Percentiles rank a stretch among this genome's conserved stretches.
phyloP scores from a whole-genome alignment of 2,797 vertebrate species.

The Zalophus californianus region DNA sequence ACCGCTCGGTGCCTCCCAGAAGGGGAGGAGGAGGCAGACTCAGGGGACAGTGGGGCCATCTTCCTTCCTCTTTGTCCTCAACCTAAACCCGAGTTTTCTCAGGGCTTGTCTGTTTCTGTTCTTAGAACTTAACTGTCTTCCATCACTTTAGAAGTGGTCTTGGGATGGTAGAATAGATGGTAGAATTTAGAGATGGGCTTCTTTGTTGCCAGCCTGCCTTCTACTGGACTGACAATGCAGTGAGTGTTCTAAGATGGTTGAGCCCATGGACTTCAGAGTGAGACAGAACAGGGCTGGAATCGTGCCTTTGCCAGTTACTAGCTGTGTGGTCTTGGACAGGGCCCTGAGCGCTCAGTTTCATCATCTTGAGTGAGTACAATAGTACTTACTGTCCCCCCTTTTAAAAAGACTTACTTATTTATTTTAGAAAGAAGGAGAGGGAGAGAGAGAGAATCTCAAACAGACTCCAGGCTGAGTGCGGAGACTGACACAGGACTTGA shows the following conservation, averaged over 20 bases:
- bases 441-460: not conserved
- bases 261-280: not conserved
- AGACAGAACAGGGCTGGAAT: not conserved
- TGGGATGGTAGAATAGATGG: not conserved
- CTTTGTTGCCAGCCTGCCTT: not conserved
- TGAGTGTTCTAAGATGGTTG: not conserved
- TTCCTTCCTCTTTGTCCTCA: not conserved
- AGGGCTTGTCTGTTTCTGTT: not conserved
- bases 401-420: not conserved
- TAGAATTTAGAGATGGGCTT: not conserved
- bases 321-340: constrained; percentile 16
- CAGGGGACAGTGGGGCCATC: not conserved
- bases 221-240: not conserved
- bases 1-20: not conserved
- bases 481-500: not conserved
- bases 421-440: not conserved
- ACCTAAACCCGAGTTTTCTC: not conserved
- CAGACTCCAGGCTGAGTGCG: not conserved
- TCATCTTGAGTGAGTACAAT: constrained; percentile 30
- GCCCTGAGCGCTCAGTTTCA: constrained; percentile 17
- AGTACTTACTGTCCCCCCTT: not conserved
- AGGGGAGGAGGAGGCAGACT: not conserved
- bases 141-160: not conserved
- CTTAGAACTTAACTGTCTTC: not conserved
- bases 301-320: not conserved